A percentile compares a stretch with the other conserved stretches of the same genome.
These are phyloP conservation scores for Eulemur rufifrons DNA, from an alignment of 2,113 vertebrate genomes.

Conservation along the genomic window DNA sequence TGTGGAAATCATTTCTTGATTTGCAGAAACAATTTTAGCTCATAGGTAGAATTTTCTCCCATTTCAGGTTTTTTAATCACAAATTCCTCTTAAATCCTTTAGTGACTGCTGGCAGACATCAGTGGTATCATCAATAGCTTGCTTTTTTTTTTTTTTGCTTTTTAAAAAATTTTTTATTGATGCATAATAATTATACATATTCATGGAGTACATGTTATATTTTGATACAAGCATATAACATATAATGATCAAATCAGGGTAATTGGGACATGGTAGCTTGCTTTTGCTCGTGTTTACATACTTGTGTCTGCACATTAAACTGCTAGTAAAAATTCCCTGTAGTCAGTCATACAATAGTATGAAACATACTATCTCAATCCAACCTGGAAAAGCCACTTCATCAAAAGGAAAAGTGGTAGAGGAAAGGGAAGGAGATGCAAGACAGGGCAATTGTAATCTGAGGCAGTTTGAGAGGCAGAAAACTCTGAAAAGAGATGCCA, in stretches of 20 bases:
- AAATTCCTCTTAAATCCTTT: background rate
- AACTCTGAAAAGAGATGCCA: constrained; percentile 9
- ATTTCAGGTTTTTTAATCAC: constrained; percentile 17
- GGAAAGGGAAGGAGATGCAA: background rate
- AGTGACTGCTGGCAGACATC: background rate
- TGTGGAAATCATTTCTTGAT: background rate
- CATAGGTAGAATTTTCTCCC: constrained; percentile 24
- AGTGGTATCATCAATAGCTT: background rate
- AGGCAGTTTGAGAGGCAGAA: background rate
- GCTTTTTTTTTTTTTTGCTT: background rate
- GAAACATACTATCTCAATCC: background rate
- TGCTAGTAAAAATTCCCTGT: constrained; percentile 1
- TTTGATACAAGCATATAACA: no score
- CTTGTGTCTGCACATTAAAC: background rate
- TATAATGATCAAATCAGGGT: no score
- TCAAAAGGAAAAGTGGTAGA: background rate
- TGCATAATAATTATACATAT: no score
- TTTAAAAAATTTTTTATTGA: no score
- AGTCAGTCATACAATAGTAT: background rate
- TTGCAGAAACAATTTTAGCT: constrained; percentile 21
- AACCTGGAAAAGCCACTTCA: background rate
- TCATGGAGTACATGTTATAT: no score
- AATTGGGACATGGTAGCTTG: background rate
- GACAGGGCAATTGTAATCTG: background rate
- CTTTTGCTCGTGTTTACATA: background rate